phyloP scores from a whole-genome alignment of 2,113 vertebrate genomes.

The Notarius quadriscutis region DNA sequence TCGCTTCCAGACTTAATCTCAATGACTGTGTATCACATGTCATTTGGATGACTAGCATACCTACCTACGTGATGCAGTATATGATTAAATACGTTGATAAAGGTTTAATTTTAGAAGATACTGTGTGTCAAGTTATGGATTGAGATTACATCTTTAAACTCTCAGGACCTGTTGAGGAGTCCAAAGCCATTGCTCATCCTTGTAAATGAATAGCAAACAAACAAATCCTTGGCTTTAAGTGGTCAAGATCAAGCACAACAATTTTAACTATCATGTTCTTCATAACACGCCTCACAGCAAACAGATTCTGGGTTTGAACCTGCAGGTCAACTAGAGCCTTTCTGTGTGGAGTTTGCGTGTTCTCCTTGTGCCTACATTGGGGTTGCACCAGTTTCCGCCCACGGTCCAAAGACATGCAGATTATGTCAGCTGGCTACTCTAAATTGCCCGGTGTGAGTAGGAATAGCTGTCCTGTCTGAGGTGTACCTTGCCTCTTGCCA shows the following conservation, averaged over 20 bases:
- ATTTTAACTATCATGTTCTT: background rate
- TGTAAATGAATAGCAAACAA: background rate
- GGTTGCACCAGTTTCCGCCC: too few species aligned
- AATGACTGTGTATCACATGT: background rate
- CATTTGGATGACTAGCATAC: background rate
- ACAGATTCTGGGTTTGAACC: too few species aligned
- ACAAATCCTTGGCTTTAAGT: background rate
- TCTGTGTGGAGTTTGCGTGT: too few species aligned
- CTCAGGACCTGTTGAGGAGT: background rate
- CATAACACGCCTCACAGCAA: background rate
- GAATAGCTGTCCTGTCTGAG: too few species aligned
- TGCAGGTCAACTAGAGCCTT: too few species aligned
- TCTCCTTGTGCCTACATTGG: too few species aligned
- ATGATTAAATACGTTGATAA: background rate
- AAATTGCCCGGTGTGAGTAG: too few species aligned
- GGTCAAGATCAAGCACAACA: background rate
- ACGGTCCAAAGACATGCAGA: too few species aligned
- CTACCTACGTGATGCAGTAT: background rate
- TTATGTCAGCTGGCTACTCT: too few species aligned
- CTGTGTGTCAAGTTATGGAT: background rate
- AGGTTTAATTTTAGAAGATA: background rate
- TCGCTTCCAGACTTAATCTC: conserved; percentile 22
- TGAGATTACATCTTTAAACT: background rate
- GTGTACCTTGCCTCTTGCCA: too few species aligned
- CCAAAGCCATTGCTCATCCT: background rate